These are phyloP conservation scores for Rallus crepitans DNA, from an alignment of 2,797 vertebrate species.

Conservation along the genomic window DNA sequence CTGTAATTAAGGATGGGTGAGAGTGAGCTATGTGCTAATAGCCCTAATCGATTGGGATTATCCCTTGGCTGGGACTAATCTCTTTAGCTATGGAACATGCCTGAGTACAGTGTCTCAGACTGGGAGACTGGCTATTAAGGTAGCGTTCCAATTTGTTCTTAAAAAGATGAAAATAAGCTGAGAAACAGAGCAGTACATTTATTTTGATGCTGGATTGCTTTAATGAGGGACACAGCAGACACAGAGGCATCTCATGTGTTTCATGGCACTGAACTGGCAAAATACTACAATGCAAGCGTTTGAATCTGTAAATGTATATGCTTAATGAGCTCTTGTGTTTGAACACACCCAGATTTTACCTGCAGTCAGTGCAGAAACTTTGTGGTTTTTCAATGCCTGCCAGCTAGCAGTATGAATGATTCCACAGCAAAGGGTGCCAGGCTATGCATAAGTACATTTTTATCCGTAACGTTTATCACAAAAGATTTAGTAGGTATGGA, in stretches of 20 bases:
- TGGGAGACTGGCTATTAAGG: neutral
- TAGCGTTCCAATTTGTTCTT: neutral
- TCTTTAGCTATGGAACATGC: neutral
- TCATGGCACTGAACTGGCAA: neutral
- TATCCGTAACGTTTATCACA: neutral
- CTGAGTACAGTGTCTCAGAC: neutral
- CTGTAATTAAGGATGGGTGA: neutral
- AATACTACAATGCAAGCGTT: neutral
- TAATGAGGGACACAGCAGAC: neutral
- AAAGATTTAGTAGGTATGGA: neutral
- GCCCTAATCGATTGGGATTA: neutral
- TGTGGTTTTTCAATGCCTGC: neutral
- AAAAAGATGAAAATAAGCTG: neutral
- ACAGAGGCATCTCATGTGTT: neutral
- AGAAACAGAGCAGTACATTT: neutral
- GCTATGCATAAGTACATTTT: neutral
- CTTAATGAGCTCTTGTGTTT: neutral
- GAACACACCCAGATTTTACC: neutral
- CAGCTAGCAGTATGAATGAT: neutral
- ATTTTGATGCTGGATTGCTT: neutral
- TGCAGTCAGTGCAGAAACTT: neutral
- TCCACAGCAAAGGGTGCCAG: neutral
- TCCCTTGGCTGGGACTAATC: constrained; percentile 23
- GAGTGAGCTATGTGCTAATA: neutral
- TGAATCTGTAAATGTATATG: neutral